These are phyloP conservation scores for Paelopatides confundens DNA, from an alignment of 53 echinoderm and acorn worm species.

Conservation along the genomic window DNA sequence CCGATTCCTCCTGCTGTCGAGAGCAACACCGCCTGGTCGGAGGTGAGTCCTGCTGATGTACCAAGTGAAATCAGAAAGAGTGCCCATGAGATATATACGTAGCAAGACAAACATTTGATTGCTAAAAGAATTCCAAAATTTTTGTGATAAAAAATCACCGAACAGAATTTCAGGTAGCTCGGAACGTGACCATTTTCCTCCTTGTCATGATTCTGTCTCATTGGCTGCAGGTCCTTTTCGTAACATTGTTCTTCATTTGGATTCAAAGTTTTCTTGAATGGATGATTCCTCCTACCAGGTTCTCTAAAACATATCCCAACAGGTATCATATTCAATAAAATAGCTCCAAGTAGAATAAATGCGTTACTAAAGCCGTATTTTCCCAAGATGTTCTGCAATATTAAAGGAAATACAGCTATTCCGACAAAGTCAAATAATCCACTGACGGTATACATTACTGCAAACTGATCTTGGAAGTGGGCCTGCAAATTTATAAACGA, in stretches of 20 bases:
- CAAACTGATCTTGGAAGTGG: not conserved
- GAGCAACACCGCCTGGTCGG: not conserved
- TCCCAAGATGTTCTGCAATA: not conserved
- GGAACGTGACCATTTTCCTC: no score
- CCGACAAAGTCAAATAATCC: not conserved
- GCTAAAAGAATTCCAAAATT: no score
- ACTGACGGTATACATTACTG: not conserved
- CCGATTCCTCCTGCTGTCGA: slow-evolving; percentile 14
- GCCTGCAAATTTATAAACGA: not conserved
- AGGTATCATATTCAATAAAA: not conserved
- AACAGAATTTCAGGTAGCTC: no score
- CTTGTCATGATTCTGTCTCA: no score
- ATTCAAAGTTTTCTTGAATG: no score
- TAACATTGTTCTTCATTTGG: no score
- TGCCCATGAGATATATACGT: slow-evolving; percentile 4
- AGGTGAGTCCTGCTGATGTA: not conserved
- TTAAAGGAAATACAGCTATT: not conserved
- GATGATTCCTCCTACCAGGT: no score
- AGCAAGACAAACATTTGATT: no score
- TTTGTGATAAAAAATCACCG: no score
- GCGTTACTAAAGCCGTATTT: not conserved
- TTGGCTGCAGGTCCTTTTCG: no score
- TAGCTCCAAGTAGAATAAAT: not conserved
- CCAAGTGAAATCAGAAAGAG: slow-evolving; percentile 7
- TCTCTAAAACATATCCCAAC: no score